phyloP scores from a whole-genome alignment of 2,797 vertebrate species.

The Pseudochaenichthys georgianus region DNA sequence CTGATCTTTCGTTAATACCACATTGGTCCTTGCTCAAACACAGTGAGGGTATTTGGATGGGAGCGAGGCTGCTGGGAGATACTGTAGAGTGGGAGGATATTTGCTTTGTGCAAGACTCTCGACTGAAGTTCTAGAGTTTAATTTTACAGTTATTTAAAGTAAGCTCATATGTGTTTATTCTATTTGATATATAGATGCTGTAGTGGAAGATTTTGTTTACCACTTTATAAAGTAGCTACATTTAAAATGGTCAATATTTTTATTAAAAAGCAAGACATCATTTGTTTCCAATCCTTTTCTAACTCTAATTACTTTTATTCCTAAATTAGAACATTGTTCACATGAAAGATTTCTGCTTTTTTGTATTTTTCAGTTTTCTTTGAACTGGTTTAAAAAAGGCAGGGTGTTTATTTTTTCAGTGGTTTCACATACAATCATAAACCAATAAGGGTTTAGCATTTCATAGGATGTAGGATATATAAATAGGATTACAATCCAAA shows the following conservation, averaged over 20 bases:
- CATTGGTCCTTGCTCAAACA: slow-evolving; percentile 60
- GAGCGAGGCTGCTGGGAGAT: slow-evolving; percentile 36
- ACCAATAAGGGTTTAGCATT: too few relatives aligned
- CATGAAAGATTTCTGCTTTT: background rate
- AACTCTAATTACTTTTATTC: background rate
- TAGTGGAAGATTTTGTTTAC: background rate
- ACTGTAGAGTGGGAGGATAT: slow-evolving; percentile 15
- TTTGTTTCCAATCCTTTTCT: background rate
- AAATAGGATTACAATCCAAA: background rate
- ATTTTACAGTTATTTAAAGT: background rate
- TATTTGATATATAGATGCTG: background rate
- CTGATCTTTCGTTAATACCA: slow-evolving; percentile 66
- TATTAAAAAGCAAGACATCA: background rate
- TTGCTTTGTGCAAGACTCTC: slow-evolving; percentile 25
- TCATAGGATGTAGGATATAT: too few relatives aligned
- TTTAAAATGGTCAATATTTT: background rate
- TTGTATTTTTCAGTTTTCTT: background rate
- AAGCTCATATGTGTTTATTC: background rate
- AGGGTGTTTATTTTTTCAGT: background rate
- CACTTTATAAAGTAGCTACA: background rate
- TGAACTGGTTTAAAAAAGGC: background rate
- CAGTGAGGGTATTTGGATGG: slow-evolving; percentile 54
- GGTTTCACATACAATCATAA: too few relatives aligned
- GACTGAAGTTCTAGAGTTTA: background rate
- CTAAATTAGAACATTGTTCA: background rate